Evolutionary conservation across 2,113 vertebrate genomes (phyloP).

Genomic region (Xenopus laevis): DNA sequence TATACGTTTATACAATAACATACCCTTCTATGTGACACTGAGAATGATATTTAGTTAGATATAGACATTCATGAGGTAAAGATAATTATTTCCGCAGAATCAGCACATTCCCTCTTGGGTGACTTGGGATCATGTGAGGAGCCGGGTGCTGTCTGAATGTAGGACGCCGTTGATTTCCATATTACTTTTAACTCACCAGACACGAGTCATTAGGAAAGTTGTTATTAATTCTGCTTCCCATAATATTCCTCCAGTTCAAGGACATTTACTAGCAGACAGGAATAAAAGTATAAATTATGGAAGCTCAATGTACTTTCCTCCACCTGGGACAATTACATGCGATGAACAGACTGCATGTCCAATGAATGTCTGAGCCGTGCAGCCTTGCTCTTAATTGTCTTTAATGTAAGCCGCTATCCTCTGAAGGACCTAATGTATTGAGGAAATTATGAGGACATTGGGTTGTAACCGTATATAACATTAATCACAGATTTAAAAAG

Average conservation of each 20-base stretch:
- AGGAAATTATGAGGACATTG: neutral
- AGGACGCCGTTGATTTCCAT: neutral
- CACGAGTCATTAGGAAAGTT: neutral
- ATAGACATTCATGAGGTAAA: too few species aligned
- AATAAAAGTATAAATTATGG: slow-evolving; percentile 31
- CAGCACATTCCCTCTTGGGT: neutral
- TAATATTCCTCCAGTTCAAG: slow-evolving; percentile 34
- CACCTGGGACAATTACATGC: slow-evolving; percentile 20
- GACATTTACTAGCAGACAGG: slow-evolving; percentile 25
- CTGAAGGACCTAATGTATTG: neutral
- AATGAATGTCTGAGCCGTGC: slow-evolving; percentile 3
- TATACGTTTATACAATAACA: too few species aligned
- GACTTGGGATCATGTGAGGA: neutral
- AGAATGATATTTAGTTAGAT: too few species aligned
- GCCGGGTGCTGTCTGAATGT: neutral
- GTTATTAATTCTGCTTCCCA: slow-evolving; percentile 24
- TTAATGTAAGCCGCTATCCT: neutral
- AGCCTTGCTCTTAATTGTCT: neutral
- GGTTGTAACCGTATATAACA: neutral
- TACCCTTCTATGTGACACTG: too few species aligned
- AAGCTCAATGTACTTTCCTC: slow-evolving; percentile 4
- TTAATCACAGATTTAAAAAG: neutral
- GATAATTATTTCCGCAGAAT: too few species aligned
- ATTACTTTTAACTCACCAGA: slow-evolving; percentile 11
- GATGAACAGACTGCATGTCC: slow-evolving; percentile 19